Evolutionary conservation across 2,113 vertebrate genomes (phyloP).

Genomic region (Psittacula cyanocephala): DNA sequence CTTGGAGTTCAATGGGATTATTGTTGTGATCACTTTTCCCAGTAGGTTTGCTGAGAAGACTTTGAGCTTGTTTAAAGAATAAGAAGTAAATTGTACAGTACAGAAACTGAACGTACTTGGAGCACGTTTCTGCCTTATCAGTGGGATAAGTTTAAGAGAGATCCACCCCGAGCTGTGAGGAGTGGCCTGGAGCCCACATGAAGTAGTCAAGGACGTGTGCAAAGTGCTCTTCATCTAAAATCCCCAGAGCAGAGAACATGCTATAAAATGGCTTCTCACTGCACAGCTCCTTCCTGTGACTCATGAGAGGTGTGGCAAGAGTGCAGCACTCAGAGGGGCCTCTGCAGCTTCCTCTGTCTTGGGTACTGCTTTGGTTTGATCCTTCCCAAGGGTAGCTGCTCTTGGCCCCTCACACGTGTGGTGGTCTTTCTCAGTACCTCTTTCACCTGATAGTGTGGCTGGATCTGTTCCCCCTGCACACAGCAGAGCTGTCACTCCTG

Average conservation of each 20-base stretch:
- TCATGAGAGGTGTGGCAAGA: neutral
- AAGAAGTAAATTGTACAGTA: neutral
- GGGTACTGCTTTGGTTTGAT: neutral
- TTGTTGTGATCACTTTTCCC: neutral
- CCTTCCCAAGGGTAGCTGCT: neutral
- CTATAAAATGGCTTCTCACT: neutral
- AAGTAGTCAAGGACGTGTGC: neutral
- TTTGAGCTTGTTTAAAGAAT: neutral
- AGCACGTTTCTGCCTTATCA: neutral
- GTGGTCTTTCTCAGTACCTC: neutral
- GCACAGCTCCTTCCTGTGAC: neutral
- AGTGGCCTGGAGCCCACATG: neutral
- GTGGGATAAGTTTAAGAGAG: neutral
- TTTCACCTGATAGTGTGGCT: neutral
- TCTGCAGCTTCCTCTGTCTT: neutral
- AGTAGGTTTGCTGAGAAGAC: neutral
- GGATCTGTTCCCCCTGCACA: accelerated
- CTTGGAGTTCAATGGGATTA: neutral
- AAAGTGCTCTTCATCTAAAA: neutral
- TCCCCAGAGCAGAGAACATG: neutral
- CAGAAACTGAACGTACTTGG: neutral
- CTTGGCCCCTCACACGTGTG: accelerated
- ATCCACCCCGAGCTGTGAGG: neutral
- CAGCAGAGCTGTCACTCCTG: neutral
- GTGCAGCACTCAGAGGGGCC: neutral